Base-by-base conservation (phyloP, 2,113 vertebrate species). In the Litocranius walleri region DNA sequence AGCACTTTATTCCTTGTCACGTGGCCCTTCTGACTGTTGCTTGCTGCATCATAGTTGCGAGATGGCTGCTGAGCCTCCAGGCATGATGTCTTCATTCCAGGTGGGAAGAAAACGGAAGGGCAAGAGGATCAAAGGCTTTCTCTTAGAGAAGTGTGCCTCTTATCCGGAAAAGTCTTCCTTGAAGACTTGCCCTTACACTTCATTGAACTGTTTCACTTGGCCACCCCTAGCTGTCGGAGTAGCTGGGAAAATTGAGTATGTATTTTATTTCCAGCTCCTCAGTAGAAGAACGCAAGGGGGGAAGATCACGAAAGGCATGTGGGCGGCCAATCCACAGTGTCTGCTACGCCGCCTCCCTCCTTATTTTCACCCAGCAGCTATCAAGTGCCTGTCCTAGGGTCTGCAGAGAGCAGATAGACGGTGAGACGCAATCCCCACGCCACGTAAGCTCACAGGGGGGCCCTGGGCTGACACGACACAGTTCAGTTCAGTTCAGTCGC, bases 381-480 rank as follows among this genome's bases (percentile, higher is more conserved):
- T 21, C 23, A 14, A 45, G 29, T 2, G 0, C 88, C 29, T 8
- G 4, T n/a, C 6, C 25, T 74, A 12, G 54, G n/a, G 36, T 82
- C 29, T 48, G 36, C 52, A 36, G 23, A 82, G 43, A 25, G 30
- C 10, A 77, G 87, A 74, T 30, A 3, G 21, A 62, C 1, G 11
- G 4, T 4, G 27, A 27, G 4, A 74, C 0, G 30, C 4, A n/a
- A 17, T 27, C 33, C 45, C 25, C 81, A 48, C 0, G 1, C 36
- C 27, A 61, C 5, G 45, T 14, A 62, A 62, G 61, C 64, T n/a
- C 54, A 52, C 0, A 0, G 48, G 48, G 62, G 29, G 48, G 71
- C 11, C 8, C 52, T 14, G 2, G 52, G 52, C 59, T 57, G 40
- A 50, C 21, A 6, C 0, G 27, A 52, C 27, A 23, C 83, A 71